phyloP scores from a whole-genome alignment of 2,888 invertebrate species.

The Hemaris fuciformis region DNA sequence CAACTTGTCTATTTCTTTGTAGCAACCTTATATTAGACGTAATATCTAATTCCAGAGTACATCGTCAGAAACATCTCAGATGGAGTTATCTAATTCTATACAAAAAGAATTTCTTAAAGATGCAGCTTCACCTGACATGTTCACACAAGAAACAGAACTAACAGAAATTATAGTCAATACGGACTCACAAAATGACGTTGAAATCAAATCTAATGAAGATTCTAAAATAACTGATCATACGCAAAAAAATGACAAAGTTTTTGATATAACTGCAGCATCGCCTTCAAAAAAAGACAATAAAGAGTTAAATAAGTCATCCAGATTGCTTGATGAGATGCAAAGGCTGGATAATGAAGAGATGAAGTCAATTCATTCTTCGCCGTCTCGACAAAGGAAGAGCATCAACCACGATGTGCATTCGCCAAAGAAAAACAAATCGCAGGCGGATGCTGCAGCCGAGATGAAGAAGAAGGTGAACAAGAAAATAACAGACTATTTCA shows the following conservation, averaged over 20 bases:
- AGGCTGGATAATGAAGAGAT: constrained; percentile 17
- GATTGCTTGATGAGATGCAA: background rate
- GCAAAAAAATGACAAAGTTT: constrained; percentile 50
- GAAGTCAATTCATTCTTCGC: background rate
- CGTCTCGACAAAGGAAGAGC: background rate
- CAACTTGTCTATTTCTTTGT: background rate
- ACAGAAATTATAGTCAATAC: constrained; percentile 26
- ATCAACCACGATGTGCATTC: background rate
- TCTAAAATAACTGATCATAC: constrained; percentile 51
- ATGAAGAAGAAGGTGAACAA: constrained; percentile 56
- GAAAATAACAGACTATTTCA: constrained; percentile 73
- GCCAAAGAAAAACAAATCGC: constrained; percentile 18
- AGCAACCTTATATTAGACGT: background rate
- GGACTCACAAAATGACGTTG: background rate
- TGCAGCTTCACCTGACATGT: constrained; percentile 53
- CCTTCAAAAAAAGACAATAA: too few relatives aligned
- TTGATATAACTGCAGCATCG: too few relatives aligned
- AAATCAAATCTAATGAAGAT: constrained; percentile 17
- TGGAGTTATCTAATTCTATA: constrained; percentile 21
- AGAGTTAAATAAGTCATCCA: too few relatives aligned
- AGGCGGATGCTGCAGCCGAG: constrained; percentile 42
- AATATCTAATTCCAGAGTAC: constrained; percentile 41
- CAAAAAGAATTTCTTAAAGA: constrained; percentile 24
- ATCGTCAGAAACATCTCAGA: constrained; percentile 21
- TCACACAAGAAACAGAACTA: constrained; percentile 49